Base-by-base conservation (phyloP, 2,888 invertebrate genomes). In the Arge pagana region DNA sequence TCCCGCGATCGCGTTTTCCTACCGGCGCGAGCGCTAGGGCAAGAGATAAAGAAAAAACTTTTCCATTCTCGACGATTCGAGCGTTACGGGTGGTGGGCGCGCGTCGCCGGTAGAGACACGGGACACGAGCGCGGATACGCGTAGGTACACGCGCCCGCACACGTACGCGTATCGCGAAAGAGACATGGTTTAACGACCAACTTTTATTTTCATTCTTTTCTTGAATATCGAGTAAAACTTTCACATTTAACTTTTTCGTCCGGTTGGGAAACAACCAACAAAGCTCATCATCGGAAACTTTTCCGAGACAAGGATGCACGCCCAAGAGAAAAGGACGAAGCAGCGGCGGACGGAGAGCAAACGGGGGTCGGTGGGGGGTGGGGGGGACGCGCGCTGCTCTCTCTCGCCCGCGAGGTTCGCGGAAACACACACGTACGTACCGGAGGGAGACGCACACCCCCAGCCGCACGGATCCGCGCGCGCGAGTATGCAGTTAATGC, bases 191-290 rank as follows among this genome's bases (percentile, higher is more conserved):
- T n/a, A 45, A 18, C 10, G 10, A 40, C 6, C 8, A 33, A 33
- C 43, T 45, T 45, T 45, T 45, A 45, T 45, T 33, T 33, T 45
- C 43, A 45, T 45, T 33, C 21, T 16, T 33, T 45, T 45, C 43
- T 58, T 66, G 67, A 66, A 71, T 72, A 72, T 72, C 71, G 67
- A 68, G 66, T 70, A 68, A 71, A 73, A 73, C 72, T 73, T 72
- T 72, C 64, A 68, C 72, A 73, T 73, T 72, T 72, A 73, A 73
- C 73, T 73, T 72, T 71, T 68, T 70, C 72, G 70, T 72, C 61
- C 70, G 68, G 67, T 59, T 60, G 63, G 69, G 67, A 71, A 72
- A 68, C 72, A 70, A 64, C 70, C 73, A 72, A 73, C 72, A 73
- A 73, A 72, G 73, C 73, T 73, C 73, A 73, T 73, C 73, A 70